Evolutionary conservation across 2,888 invertebrate genomes (phyloP), one percentile per base, ranked within the genome.

Genomic region (Parnassius mnemosyne): DNA sequence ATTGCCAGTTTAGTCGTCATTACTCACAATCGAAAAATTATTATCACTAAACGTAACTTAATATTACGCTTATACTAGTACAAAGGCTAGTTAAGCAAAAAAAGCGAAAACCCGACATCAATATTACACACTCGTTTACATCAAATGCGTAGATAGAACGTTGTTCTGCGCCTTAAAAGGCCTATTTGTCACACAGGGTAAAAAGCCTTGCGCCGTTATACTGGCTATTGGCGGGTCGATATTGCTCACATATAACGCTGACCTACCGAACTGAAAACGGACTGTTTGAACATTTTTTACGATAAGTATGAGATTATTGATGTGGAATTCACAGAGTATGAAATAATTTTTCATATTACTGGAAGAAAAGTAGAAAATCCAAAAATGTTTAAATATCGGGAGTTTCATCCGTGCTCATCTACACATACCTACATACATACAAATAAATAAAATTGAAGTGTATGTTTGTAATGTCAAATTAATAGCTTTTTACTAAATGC

Each of bases 181-280:
- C 67, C 73, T 73, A 79, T 80, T 78, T 78, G 75, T 80, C 77
- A 74, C 70, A 73, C 67, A 62, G 63, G 57, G 68, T 69, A 76
- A 79, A 77, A 78, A 78, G 75, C 75, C 61, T 73, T 66, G 58
- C 68, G 69, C 67, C 73, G 70, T 75, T 76, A 74, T 66, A 55
- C 42, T 59, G 64, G 63, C 67, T 67, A 71, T 69, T 68, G 72
- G 69, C 67, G 67, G 68, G 65, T 73, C 68, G 67, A 73, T 73
- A 74, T 72, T 66, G 66, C 70, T 65, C 70, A 63, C 66, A 71
- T 71, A 69, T 68, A 65, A 66, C 63, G 63, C 57, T 64, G 65
- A 68, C 64, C 69, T 60, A 65, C 56, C 65, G 64, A 68, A 67
- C 63, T 56, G 57, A 64, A 62, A 64, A 69, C 56, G 61, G 65